Evolutionary conservation across 2,113 vertebrate genomes (phyloP).

Genomic region (Acanthochromis polyacanthus): DNA sequence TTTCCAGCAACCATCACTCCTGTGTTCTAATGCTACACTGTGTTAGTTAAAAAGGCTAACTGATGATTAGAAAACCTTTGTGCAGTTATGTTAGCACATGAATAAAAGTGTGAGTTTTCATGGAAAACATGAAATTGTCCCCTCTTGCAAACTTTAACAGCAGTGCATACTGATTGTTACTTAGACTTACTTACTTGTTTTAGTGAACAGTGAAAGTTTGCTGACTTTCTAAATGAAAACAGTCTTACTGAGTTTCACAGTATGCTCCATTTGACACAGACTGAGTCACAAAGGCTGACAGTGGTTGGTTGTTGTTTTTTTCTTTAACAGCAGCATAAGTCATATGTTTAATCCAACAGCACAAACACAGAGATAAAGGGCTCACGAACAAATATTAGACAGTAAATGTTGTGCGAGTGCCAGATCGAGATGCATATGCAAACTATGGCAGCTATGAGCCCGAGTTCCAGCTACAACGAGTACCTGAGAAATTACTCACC

Average conservation of each 20-base stretch:
- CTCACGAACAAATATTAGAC: slow-evolving; percentile 70
- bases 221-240: neutral
- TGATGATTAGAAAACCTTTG: no score
- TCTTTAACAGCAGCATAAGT: slow-evolving; percentile 2
- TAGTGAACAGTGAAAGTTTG: no score
- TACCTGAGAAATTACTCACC: slow-evolving; percentile 67
- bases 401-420: slow-evolving; percentile 30
- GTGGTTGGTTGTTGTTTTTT: slow-evolving; percentile 25
- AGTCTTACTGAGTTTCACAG: neutral
- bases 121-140: no score
- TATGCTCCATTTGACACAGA: neutral
- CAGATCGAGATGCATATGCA: slow-evolving; percentile 61
- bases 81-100: no score
- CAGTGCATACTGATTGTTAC: no score
- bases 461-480: slow-evolving; percentile 48
- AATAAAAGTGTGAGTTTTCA: no score
- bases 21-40: no score
- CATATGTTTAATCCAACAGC: slow-evolving; percentile 41
- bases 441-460: slow-evolving; percentile 66
- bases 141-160: no score
- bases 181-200: neutral
- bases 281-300: slow-evolving; percentile 41
- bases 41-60: no score
- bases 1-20: no score
- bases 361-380: slow-evolving; percentile 57